Percentiles rank a stretch among this genome's conserved stretches.
Evolutionary conservation across 2,113 vertebrate genomes (phyloP).

Genomic region (Oenanthe oenanthe): DNA sequence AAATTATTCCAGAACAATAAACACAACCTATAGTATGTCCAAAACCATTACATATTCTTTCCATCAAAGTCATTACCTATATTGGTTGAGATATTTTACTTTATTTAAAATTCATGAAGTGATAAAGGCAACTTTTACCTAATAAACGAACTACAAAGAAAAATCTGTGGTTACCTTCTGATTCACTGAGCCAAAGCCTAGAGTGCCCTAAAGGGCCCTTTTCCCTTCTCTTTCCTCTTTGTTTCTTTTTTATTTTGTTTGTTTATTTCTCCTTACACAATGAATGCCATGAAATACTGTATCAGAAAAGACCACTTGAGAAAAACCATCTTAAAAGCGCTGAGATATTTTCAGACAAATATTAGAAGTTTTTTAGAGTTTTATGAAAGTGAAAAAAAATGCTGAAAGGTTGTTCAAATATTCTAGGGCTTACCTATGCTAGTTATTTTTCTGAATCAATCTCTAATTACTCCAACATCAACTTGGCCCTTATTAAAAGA

Average conservation of each 20-base stretch:
- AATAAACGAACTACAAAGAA: background rate
- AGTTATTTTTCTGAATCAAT: background rate
- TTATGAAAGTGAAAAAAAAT: background rate
- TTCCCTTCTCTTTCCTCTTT: background rate
- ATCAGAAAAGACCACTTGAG: background rate
- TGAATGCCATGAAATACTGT: background rate
- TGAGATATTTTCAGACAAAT: background rate
- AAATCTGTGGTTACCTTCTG: background rate
- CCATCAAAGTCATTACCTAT: background rate
- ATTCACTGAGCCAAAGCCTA: background rate
- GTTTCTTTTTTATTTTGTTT: background rate
- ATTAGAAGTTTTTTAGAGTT: background rate
- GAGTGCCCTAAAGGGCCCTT: background rate
- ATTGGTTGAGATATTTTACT: background rate
- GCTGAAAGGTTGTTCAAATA: background rate
- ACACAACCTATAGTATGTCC: background rate
- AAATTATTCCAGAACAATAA: background rate
- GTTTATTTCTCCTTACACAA: background rate
- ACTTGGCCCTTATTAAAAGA: background rate
- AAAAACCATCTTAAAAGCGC: background rate
- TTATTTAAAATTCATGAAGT: background rate
- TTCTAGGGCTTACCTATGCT: background rate
- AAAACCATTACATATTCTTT: background rate
- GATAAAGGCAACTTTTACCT: background rate
- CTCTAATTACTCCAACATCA: background rate